Conservation (phyloP, 2,888 invertebrate species). For the Penaeus monodon region DNA sequence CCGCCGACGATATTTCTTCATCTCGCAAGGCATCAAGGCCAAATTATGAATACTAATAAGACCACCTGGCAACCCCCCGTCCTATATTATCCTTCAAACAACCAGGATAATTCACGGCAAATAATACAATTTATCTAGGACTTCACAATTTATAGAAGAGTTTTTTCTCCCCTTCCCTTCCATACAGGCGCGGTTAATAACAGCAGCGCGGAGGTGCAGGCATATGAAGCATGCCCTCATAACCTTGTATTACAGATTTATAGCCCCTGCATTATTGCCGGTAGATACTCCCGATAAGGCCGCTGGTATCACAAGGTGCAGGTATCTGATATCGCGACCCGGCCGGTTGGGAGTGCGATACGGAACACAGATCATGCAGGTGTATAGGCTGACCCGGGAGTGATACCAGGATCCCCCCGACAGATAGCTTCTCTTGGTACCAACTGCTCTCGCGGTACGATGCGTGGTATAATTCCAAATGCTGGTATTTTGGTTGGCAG, state of each 20-base stretch:
- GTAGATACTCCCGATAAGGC: slow-evolving; percentile 31
- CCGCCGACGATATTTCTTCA: slow-evolving; percentile 12
- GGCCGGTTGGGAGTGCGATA: too few relatives aligned
- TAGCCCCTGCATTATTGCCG: slow-evolving; percentile 32
- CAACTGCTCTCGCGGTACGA: too few relatives aligned
- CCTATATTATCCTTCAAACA: not conserved
- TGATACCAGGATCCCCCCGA: too few relatives aligned
- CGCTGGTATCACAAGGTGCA: too few relatives aligned
- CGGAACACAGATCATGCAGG: too few relatives aligned
- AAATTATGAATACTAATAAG: slow-evolving; percentile 39
- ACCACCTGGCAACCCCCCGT: slow-evolving; percentile 16
- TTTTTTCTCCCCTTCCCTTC: slow-evolving; percentile 19
- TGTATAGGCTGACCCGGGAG: too few relatives aligned
- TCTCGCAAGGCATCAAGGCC: slow-evolving; percentile 22
- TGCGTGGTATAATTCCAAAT: too few relatives aligned
- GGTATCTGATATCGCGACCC: too few relatives aligned
- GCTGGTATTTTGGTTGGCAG: too few relatives aligned
- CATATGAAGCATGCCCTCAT: slow-evolving; percentile 12
- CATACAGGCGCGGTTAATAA: slow-evolving; percentile 26
- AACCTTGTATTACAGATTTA: slow-evolving; percentile 39
- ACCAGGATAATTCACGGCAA: slow-evolving; percentile 18
- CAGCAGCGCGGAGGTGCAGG: slow-evolving; percentile 12
- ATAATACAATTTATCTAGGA: slow-evolving; percentile 32
- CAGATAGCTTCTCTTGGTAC: too few relatives aligned
- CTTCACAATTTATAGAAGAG: not conserved